These are phyloP conservation scores for Hormiphora californensis DNA, from an alignment of 37 sponge, comb jelly and placozoan species.

Conservation along the genomic window DNA sequence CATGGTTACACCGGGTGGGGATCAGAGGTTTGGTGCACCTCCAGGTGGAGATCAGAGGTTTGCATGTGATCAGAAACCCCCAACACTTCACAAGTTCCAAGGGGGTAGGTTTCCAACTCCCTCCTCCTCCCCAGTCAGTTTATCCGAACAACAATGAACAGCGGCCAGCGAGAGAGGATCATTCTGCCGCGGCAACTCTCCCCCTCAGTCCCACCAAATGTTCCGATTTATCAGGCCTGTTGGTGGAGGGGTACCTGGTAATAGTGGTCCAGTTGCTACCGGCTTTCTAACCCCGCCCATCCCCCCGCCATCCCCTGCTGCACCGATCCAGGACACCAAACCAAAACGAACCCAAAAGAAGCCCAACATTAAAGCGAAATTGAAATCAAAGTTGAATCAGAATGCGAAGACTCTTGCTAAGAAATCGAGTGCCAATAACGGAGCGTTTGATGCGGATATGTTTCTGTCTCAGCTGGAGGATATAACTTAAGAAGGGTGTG, in stretches of 20 bases:
- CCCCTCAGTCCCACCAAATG: neutral
- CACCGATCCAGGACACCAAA: neutral
- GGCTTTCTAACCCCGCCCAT: neutral
- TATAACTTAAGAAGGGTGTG: conserved; percentile 2
- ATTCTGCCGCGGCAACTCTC: neutral
- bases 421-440: neutral
- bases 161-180: neutral
- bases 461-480: conserved; percentile 39
- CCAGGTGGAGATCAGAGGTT: too few relatives aligned
- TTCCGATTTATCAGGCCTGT: neutral
- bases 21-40: too few relatives aligned
- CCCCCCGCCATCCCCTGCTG: neutral
- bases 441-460: conserved; percentile 9
- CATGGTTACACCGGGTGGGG: too few relatives aligned
- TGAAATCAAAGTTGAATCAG: conserved; percentile 1
- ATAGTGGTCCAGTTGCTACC: neutral
- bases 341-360: neutral
- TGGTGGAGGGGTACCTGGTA: neutral
- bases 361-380: neutral
- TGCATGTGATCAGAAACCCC: too few relatives aligned
- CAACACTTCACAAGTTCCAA: too few relatives aligned
- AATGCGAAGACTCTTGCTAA: neutral
- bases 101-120: too few relatives aligned
- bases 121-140: neutral
- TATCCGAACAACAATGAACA: neutral